Percentiles rank a stretch among this genome's conserved stretches.
phyloP scores from a whole-genome alignment of 2,888 invertebrate species.

The Amiota mariae region DNA sequence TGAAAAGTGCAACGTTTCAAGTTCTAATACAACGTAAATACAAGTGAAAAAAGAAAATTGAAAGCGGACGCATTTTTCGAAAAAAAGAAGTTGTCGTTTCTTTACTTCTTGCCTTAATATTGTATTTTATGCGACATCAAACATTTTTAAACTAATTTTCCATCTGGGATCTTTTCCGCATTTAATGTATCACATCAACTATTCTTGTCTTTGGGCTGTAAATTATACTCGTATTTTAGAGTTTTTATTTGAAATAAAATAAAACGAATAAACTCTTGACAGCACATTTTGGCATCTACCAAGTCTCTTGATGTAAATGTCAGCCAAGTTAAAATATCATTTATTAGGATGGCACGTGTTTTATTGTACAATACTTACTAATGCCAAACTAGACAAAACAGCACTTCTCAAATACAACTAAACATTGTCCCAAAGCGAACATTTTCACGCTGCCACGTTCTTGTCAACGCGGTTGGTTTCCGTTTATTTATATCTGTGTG shows the following conservation, averaged over 20 bases:
- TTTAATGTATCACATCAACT: conserved; percentile 47
- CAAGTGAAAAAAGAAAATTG: conserved; percentile 55
- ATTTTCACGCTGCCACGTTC: conserved; percentile 12
- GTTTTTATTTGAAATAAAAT: conserved; percentile 49
- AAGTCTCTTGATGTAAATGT: conserved; percentile 20
- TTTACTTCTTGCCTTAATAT: conserved; percentile 37
- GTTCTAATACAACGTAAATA: conserved; percentile 53
- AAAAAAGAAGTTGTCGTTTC: not conserved
- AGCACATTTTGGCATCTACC: no score
- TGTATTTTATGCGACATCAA: conserved; percentile 34
- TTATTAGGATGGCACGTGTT: conserved; percentile 23
- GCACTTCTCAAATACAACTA: not conserved
- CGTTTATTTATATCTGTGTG: conserved; percentile 4
- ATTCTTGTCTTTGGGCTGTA: conserved; percentile 44
- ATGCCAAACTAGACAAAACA: not conserved
- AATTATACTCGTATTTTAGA: conserved; percentile 56
- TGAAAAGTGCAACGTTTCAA: conserved; percentile 45
- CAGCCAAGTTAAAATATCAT: conserved; percentile 12
- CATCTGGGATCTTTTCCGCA: conserved; percentile 61
- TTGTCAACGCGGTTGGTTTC: not conserved
- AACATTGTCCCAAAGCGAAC: not conserved
- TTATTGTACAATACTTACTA: no score
- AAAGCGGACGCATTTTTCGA: no score
- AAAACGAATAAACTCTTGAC: not conserved
- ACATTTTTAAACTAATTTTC: conserved; percentile 65